These are phyloP conservation scores for Toxotes lorentzi DNA, from an alignment of 2,797 vertebrate species.

Conservation along the genomic window DNA sequence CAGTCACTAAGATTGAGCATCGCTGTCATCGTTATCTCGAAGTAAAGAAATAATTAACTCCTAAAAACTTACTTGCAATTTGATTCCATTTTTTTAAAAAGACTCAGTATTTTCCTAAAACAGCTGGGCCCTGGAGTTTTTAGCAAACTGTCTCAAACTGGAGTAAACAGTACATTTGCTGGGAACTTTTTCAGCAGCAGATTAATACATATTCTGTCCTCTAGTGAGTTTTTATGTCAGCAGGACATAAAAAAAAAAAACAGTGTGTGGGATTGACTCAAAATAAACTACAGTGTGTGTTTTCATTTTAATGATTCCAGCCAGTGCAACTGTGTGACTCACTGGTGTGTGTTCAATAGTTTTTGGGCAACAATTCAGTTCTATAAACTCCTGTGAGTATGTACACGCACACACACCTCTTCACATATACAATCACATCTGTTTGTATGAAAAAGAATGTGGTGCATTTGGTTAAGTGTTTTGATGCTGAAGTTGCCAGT, in stretches of 20 bases:
- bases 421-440: background rate
- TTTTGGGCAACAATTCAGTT: constrained; percentile 2
- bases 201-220: constrained; percentile 3
- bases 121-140: too few species aligned
- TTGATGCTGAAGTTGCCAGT: constrained; percentile 19
- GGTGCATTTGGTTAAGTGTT: background rate
- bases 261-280: background rate
- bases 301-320: constrained; percentile 13
- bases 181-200: background rate
- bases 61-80: too few species aligned
- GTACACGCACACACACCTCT: background rate
- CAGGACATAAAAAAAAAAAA: background rate
- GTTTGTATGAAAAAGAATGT: background rate
- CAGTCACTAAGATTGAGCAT: background rate
- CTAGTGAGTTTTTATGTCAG: constrained; percentile 1
- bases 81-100: too few species aligned
- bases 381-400: background rate
- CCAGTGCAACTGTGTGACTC: constrained; percentile 3
- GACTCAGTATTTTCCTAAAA: too few species aligned
- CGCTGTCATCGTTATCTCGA: too few species aligned
- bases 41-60: too few species aligned
- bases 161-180: background rate
- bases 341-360: constrained; percentile 4
- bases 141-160: background rate
- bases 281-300: constrained; percentile 19